Evolutionary conservation across 2,888 invertebrate genomes (phyloP).

Genomic region (Epinotia nisella): DNA sequence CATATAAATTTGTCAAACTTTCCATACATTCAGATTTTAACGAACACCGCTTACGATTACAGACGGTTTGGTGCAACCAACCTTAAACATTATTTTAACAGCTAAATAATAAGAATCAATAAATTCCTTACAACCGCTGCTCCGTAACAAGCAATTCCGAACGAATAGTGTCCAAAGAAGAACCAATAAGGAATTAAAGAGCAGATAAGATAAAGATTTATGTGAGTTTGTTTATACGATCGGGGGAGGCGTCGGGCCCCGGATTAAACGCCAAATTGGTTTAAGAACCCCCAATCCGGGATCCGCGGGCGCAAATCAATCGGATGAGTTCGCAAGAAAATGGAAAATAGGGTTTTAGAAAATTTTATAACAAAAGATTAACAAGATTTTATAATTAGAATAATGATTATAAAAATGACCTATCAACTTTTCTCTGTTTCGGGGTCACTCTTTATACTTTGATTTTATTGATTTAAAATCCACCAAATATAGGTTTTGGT

Average conservation of each 20-base stretch:
- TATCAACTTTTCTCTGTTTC: too few species aligned
- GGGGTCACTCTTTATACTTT: too few species aligned
- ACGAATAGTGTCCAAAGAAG: constrained; percentile 26
- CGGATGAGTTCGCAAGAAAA: constrained; percentile 46
- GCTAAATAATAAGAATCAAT: background rate
- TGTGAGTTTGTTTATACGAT: constrained; percentile 44
- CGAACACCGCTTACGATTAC: too few species aligned
- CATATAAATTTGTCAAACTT: too few species aligned
- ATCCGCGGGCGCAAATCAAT: constrained; percentile 69
- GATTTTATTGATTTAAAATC: too few species aligned
- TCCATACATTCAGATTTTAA: too few species aligned
- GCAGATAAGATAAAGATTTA: constrained; percentile 44
- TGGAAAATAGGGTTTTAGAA: background rate
- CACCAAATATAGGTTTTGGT: too few species aligned
- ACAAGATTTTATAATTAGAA: background rate
- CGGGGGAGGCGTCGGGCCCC: constrained; percentile 64
- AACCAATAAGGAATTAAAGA: constrained; percentile 44
- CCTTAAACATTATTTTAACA: background rate
- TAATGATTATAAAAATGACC: background rate
- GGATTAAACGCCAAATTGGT: constrained; percentile 80
- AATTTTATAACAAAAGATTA: background rate
- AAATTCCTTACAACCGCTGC: background rate
- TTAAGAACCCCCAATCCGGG: constrained; percentile 65
- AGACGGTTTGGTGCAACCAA: too few species aligned
- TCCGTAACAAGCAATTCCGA: background rate